A percentile compares a stretch with the other conserved stretches of the same genome.
Conservation (phyloP, 2,888 invertebrate genomes). For the Keiferia lycopersicella region DNA sequence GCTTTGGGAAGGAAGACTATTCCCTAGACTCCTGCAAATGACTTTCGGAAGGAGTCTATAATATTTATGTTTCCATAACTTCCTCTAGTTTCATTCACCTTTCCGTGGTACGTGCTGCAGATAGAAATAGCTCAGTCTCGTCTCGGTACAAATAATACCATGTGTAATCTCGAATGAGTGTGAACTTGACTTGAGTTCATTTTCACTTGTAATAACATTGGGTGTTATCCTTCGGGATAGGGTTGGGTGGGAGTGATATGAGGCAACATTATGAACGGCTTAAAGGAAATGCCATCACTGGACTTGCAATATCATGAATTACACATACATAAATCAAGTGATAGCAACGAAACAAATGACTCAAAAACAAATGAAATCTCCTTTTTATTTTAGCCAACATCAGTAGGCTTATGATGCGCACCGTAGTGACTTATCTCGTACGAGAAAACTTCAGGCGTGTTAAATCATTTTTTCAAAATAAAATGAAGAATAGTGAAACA, state of each 20-base stretch:
- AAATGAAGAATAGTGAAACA: too few relatives aligned
- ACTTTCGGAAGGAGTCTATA: conserved; percentile 5
- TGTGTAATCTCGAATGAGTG: conserved; percentile 35
- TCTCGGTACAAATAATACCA: conserved; percentile 45
- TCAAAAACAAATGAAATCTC: too few relatives aligned
- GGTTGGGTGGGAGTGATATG: conserved; percentile 34
- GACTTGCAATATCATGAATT: too few relatives aligned
- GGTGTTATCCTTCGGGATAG: conserved; percentile 42
- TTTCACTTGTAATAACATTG: conserved; percentile 51
- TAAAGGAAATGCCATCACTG: too few relatives aligned
- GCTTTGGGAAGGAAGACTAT: conserved; percentile 4
- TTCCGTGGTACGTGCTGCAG: conserved; percentile 38
- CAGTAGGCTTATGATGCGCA: too few relatives aligned
- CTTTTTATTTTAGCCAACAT: too few relatives aligned
- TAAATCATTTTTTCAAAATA: too few relatives aligned
- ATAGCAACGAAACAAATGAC: too few relatives aligned
- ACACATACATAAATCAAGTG: too few relatives aligned
- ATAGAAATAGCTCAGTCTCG: conserved; percentile 46
- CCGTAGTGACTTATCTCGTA: too few relatives aligned
- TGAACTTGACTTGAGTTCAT: conserved; percentile 66
- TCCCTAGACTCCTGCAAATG: conserved; percentile 1
- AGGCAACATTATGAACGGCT: not conserved
- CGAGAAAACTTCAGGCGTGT: too few relatives aligned
- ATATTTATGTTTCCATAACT: conserved; percentile 29
- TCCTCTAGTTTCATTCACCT: conserved; percentile 41